Conservation (phyloP, 2,888 invertebrate genomes). For the Oscheius sp. region DNA sequence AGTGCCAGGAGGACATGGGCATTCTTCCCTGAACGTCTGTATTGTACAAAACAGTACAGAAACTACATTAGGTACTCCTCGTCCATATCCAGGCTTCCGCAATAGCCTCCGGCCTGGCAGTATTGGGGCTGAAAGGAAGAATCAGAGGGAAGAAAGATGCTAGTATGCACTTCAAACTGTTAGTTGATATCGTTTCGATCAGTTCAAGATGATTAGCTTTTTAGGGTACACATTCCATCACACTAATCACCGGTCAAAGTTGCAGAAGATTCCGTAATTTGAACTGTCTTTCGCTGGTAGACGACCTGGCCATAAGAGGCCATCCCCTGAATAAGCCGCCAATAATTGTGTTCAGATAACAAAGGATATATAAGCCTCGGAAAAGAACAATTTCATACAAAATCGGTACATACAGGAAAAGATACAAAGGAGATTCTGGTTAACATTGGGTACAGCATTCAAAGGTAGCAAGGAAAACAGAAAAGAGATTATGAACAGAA, state of each 20-base stretch:
- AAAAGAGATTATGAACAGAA: too few relatives aligned
- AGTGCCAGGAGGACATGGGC: conserved; percentile 21
- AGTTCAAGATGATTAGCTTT: too few relatives aligned
- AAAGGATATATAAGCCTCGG: background rate
- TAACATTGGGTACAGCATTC: background rate
- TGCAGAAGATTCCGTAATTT: conserved; percentile 3
- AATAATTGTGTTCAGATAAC: background rate
- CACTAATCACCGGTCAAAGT: conserved; percentile 9
- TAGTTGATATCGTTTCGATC: too few relatives aligned
- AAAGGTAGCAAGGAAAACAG: background rate
- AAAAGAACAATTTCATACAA: background rate
- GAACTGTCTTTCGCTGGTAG: background rate
- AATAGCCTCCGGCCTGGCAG: conserved; percentile 23
- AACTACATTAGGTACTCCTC: conserved; percentile 27
- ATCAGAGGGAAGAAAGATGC: too few relatives aligned
- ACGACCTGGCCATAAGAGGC: background rate
- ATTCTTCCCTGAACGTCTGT: conserved; percentile 17
- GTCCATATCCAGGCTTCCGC: conserved; percentile 21
- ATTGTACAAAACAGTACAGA: background rate
- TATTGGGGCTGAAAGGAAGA: conserved; percentile 19
- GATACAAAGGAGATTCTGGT: background rate
- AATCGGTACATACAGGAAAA: too few relatives aligned
- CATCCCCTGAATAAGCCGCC: background rate
- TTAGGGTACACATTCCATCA: background rate
- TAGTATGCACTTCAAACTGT: too few relatives aligned